Conservation (phyloP, 2,797 vertebrate genomes). For the Cercopithecus mitis region DNA sequence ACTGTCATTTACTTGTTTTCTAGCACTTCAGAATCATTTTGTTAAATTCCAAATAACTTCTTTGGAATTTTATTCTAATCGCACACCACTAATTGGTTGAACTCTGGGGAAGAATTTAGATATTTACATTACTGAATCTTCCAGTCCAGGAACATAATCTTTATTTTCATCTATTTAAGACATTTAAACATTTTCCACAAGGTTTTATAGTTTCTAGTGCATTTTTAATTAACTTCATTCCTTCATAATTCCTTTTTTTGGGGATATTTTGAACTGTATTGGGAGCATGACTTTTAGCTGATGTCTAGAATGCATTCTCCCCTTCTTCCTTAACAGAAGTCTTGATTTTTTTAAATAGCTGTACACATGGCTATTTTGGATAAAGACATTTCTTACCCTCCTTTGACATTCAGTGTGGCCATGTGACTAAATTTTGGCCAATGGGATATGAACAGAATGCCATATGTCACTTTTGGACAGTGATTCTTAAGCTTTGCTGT, state of each 20-base stretch:
- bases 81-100: background rate
- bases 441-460: background rate
- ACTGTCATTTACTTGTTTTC: background rate
- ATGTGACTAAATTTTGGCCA: background rate
- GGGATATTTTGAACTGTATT: background rate
- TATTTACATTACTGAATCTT: background rate
- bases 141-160: background rate
- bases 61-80: background rate
- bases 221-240: background rate
- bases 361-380: background rate
- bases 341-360: background rate
- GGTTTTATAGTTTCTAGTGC: background rate
- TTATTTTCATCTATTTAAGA: constrained; percentile 37
- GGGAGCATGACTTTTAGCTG: background rate
- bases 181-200: background rate
- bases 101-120: background rate
- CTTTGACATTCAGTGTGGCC: background rate
- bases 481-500: background rate
- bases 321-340: background rate
- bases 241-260: background rate
- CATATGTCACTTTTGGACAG: background rate
- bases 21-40: background rate
- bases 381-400: background rate
- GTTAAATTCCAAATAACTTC: background rate
- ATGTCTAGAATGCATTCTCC: background rate